A percentile compares a stretch with the other conserved stretches of the same genome.
Evolutionary conservation across 2,888 invertebrate species (phyloP).

Genomic region (Leptogaster cylindrica): DNA sequence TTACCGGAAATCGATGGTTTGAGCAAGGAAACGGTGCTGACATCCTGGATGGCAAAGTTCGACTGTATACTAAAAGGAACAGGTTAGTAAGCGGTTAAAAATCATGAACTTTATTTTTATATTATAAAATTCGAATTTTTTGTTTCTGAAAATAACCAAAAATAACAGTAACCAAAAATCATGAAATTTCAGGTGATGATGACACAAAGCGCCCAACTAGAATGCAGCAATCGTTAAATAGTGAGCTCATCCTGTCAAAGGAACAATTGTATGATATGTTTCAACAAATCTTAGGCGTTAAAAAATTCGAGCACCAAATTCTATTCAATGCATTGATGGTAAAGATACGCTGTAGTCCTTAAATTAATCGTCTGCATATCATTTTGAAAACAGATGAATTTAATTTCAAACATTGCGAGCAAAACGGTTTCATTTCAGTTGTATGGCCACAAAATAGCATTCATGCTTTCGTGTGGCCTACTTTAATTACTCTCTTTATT

Average conservation of each 20-base stretch:
- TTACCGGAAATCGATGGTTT: conserved; percentile 99
- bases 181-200: conserved; percentile 70
- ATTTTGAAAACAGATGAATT: no score
- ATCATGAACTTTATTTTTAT: no score
- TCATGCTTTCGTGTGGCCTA: no score
- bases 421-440: no score
- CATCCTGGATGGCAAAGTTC: conserved; percentile 99
- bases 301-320: conserved; percentile 99
- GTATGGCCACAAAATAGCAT: no score
- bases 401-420: no score
- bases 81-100: conserved; percentile 62
- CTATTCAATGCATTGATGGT: conserved; percentile 97
- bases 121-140: no score
- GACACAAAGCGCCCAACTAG: conserved; percentile 85
- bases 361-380: no score
- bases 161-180: conserved; percentile 4
- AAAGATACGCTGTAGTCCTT: no score
- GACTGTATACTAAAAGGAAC: conserved; percentile 96
- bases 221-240: conserved; percentile 88
- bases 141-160: not conserved
- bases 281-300: conserved; percentile 96
- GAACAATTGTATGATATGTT: conserved; percentile 99
- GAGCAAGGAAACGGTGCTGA: conserved; percentile 97
- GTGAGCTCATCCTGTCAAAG: conserved; percentile 94
- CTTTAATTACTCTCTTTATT: no score